Base-by-base conservation (phyloP, 2,888 invertebrate genomes). In the Zele albiditarsus region DNA sequence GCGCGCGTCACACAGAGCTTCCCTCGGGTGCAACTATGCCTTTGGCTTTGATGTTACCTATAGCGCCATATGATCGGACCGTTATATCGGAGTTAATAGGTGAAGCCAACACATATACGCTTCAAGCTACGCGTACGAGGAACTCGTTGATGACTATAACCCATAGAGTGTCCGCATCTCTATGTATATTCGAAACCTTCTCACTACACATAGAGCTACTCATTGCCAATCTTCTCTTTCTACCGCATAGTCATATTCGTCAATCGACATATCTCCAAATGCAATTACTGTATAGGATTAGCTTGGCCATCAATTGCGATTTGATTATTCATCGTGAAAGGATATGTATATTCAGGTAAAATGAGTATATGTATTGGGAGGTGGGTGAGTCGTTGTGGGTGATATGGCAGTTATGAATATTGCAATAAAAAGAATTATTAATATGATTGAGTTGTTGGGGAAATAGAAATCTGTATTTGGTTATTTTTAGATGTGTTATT, bases 21-120 rank as follows among this genome's bases (percentile, higher is more conserved):
- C 87, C 87, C 88, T 77, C 75, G 88, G 84, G 86, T 83, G 79
- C 84, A 87, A 85, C 86, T 86, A 88, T 88, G 87, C 88, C 87
- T 88, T 89, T 88, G 88, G 87, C 88, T 88, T 88, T 89, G 88
- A 89, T 89, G 88, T 89, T 84, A 80, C 80, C 80, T 82, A 83
- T 81, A 82, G 80, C 84, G 84, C 84, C 83, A 84, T 82, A 80
- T 82, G 86, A 86, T 85, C 82, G 80, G 53, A 38, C 78, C 71
- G 78, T 79, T 82, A 80, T 82, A 80, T 78, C 78, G 78, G 69
- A 69, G 78, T 79, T 82, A 80, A 82, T 81, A 80, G 81, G 78
- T 78, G 79, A 79, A 79, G 77, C 81, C 76, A 77, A 75, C 74
- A 77, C 75, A 76, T 70, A 77, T 73, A 57, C 58, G 28, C 33